A percentile compares a stretch with the other conserved stretches of the same genome.
Evolutionary conservation across 53 echinoderm and acorn worm genomes (phyloP).

Genomic region (Antedon mediterranea): DNA sequence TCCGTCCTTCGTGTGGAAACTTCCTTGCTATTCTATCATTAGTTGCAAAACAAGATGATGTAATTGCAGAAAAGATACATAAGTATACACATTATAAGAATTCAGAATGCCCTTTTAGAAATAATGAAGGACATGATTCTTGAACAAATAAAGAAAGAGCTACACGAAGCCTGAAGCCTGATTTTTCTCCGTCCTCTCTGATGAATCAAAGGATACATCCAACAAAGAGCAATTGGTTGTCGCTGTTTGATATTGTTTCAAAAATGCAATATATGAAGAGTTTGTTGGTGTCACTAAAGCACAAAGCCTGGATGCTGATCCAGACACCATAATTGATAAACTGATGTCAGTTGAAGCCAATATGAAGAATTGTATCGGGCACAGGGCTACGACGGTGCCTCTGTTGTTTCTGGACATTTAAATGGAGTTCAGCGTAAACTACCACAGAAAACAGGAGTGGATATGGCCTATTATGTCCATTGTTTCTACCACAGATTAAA

Average conservation of each 20-base stretch:
- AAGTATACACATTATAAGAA: too few relatives aligned
- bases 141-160: constrained; percentile 17
- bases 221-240: constrained; percentile 22
- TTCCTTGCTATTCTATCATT: not conserved
- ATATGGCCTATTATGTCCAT: not conserved
- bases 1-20: not conserved
- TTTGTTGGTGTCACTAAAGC: constrained; percentile 6
- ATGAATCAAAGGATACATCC: constrained; percentile 25
- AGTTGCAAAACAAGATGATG: not conserved
- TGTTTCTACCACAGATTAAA: not conserved
- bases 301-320: not conserved
- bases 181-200: constrained; percentile 16
- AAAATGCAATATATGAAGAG: constrained; percentile 15
- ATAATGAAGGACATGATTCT: constrained; percentile 10
- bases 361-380: constrained; percentile 3
- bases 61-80: not conserved
- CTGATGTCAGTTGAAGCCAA: not conserved
- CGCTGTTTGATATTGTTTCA: constrained; percentile 16
- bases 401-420: not conserved
- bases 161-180: constrained; percentile 5
- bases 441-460: not conserved
- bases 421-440: not conserved
- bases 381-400: constrained; percentile 35
- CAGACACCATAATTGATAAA: not conserved
- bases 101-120: not conserved